Percentiles rank a stretch among this genome's conserved stretches.
Evolutionary conservation across 2,797 vertebrate genomes (phyloP).

Genomic region (Mareca penelope): DNA sequence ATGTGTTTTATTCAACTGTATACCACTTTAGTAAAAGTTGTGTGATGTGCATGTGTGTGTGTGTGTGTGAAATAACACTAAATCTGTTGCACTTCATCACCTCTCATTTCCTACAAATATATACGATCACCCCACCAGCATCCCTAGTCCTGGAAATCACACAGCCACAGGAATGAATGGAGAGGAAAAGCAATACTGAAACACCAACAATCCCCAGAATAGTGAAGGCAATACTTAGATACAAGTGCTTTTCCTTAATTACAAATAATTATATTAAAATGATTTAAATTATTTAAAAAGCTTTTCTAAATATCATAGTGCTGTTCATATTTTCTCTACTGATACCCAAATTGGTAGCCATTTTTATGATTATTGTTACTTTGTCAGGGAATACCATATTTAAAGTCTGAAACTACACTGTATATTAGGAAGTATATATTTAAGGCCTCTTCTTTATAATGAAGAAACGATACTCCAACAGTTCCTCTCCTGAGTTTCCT

Average conservation of each 20-base stretch:
- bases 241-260: background rate
- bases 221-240: background rate
- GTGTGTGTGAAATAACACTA: background rate
- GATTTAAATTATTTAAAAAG: background rate
- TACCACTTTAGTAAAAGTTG: background rate
- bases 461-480: background rate
- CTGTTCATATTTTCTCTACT: background rate
- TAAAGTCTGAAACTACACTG: background rate
- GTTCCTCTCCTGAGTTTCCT: background rate
- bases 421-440: background rate
- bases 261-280: background rate
- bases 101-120: background rate
- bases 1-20: background rate
- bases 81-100: background rate
- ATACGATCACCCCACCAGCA: background rate
- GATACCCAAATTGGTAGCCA: background rate
- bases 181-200: background rate
- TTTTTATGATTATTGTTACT: background rate
- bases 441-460: background rate
- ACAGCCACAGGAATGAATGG: background rate
- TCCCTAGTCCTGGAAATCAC: background rate
- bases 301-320: background rate
- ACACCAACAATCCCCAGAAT: background rate
- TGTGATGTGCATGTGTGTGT: background rate
- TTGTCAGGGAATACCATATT: background rate